Evolutionary conservation across 2,888 invertebrate genomes (phyloP), one percentile per base, ranked within the genome.

Genomic region (Anagyrus pseudococci): DNA sequence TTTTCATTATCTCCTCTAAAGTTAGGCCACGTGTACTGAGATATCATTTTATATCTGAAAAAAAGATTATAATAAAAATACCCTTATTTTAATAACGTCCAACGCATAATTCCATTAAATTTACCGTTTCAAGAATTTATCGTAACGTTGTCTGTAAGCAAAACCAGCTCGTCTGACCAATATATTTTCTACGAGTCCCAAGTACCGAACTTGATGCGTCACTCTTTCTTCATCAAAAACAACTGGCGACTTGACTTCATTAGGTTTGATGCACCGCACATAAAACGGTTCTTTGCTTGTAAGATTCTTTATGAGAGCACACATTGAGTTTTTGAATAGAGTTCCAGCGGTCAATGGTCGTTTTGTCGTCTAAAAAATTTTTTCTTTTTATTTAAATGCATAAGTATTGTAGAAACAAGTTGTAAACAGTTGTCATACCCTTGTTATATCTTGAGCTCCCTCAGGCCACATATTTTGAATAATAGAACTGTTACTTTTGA

Each of bases 231-330:
- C 88, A 79, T 98, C 94, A 83, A 98, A 96, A 43, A 88, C 84
- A 41, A 87, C 85, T 0, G 96, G 89, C 40, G 94, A 90, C 84
- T 98, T 98, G 56, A 92, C 86, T 73, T 97, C 95, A 82, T 98
- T 98, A 25, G 98, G 98, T 77, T 98, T 98, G 75, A 98, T 91
- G 81, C 98, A 98, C 63, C 98, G 89, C 68, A 98, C 94, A 83
- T 98, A 98, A 84, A 94, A 96, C 0, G 97, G 97, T 78, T 96
- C 96, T 84, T 97, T 98, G 80, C 89, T 91, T 47, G 90, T 88
- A 70, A 98, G 84, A 44, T 95, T 97, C 58, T 90, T 85, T 41
- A 96, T 96, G 61, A 98, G 85, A 47, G 93, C 89, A 23, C 91
- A 83, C 94, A 98, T 98, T 1, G 97, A 98, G 78, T 89, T 93